Evolutionary conservation across 2,888 invertebrate genomes (phyloP).

Genomic region (Acrocyrtus sp.): DNA sequence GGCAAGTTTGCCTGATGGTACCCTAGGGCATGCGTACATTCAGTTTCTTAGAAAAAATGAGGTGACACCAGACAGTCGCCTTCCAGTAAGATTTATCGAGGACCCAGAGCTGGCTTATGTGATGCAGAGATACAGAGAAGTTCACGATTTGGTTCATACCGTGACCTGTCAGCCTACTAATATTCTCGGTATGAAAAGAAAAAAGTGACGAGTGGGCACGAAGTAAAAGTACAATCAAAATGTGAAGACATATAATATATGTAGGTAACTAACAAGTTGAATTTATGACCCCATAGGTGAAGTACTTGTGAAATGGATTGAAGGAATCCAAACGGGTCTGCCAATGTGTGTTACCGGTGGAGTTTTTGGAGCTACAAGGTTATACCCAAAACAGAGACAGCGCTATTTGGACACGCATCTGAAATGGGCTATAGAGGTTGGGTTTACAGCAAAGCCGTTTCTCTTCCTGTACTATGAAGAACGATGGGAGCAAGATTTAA

Average conservation of each 20-base stretch:
- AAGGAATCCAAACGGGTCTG: conserved; percentile 92
- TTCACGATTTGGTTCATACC: conserved; percentile 95
- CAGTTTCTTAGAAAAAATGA: conserved; percentile 85
- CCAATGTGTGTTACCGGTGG: conserved; percentile 97
- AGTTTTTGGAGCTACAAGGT: conserved; percentile 87
- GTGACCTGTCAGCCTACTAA: conserved; percentile 92
- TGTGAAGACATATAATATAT: neutral
- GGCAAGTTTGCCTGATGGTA: conserved; percentile 77
- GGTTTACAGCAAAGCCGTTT: conserved; percentile 79
- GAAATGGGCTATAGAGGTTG: conserved; percentile 88
- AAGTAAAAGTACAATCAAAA: neutral
- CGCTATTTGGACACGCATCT: conserved; percentile 81
- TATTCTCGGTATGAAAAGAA: conserved; percentile 77
- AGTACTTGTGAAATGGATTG: conserved; percentile 97
- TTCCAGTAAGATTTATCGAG: conserved; percentile 90
- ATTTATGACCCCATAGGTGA: conserved; percentile 69
- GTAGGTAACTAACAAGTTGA: neutral
- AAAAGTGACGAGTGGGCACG: neutral
- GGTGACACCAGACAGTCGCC: conserved; percentile 92
- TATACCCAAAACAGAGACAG: conserved; percentile 85
- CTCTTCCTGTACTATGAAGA: conserved; percentile 93
- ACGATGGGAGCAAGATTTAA: conserved; percentile 88
- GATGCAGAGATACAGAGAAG: conserved; percentile 97
- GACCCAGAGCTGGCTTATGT: conserved; percentile 92
- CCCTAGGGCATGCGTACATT: conserved; percentile 86